Evolutionary conservation across 2,797 vertebrate genomes (phyloP).

Genomic region (Sebastes nivosus): DNA sequence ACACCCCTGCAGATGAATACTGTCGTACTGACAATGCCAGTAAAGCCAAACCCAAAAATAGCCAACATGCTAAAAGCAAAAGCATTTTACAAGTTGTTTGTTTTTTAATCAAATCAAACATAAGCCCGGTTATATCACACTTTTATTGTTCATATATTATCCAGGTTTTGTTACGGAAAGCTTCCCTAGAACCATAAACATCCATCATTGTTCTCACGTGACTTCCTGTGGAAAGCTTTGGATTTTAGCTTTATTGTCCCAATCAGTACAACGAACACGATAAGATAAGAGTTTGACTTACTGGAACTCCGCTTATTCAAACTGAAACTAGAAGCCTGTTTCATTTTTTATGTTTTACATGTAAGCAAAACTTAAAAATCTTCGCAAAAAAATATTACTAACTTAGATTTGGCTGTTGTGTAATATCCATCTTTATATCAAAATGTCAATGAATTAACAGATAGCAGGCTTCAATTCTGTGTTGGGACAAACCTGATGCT

Average conservation of each 20-base stretch:
- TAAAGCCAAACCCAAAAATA: not conserved
- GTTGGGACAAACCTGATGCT: not conserved
- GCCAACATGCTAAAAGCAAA: not conserved
- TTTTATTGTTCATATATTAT: not conserved
- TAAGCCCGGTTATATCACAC: not conserved
- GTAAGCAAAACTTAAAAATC: not conserved
- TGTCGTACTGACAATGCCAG: not conserved
- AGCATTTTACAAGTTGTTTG: not conserved
- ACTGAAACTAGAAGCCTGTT: not conserved
- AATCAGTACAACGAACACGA: not conserved
- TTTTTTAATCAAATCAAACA: not conserved
- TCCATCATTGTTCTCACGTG: not conserved
- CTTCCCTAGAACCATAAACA: not conserved
- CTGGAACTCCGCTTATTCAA: not conserved
- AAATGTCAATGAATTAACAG: not conserved
- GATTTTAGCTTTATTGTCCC: not conserved
- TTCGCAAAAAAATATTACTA: not conserved
- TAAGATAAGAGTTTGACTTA: not conserved
- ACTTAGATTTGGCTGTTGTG: not conserved
- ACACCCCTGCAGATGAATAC: not conserved
- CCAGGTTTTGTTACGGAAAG: not conserved
- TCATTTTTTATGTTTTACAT: not conserved
- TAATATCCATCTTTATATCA: not conserved
- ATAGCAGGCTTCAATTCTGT: not conserved
- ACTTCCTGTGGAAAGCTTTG: not conserved